Conservation (phyloP, 2,888 invertebrate species). For the Eupsilia transversa region DNA sequence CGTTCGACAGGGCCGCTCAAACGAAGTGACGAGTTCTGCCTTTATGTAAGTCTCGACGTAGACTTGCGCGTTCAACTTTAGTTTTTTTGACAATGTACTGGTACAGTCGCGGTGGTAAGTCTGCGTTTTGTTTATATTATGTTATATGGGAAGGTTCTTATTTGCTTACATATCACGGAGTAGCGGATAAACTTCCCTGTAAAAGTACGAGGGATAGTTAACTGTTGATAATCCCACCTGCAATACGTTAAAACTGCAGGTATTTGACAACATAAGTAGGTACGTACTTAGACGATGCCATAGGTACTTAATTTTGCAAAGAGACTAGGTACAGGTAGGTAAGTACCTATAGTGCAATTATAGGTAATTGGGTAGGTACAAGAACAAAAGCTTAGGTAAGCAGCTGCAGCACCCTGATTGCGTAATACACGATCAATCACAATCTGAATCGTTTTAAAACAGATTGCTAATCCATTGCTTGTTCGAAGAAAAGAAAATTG, state of each 20-base stretch:
- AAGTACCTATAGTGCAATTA: background rate
- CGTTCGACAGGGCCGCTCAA: conserved; percentile 66
- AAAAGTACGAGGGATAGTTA: background rate
- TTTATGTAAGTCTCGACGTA: conserved; percentile 67
- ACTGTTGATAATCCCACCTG: background rate
- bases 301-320: background rate
- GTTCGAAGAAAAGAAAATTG: too few relatives aligned
- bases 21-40: conserved; percentile 68
- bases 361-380: background rate
- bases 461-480: too few relatives aligned
- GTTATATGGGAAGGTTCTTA: background rate
- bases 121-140: conserved; percentile 36
- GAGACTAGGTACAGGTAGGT: too few relatives aligned
- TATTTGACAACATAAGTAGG: background rate
- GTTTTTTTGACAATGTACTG: conserved; percentile 68
- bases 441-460: too few relatives aligned
- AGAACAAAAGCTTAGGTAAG: background rate
- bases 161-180: background rate
- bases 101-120: conserved; percentile 68
- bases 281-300: background rate
- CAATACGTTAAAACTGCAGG: background rate
- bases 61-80: conserved; percentile 87
- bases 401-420: too few relatives aligned
- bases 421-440: too few relatives aligned
- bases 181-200: background rate